A percentile compares a stretch with the other conserved stretches of the same genome.
These are phyloP conservation scores for Timema cristinae DNA, from an alignment of 2,888 invertebrate genomes.

Conservation along the genomic window DNA sequence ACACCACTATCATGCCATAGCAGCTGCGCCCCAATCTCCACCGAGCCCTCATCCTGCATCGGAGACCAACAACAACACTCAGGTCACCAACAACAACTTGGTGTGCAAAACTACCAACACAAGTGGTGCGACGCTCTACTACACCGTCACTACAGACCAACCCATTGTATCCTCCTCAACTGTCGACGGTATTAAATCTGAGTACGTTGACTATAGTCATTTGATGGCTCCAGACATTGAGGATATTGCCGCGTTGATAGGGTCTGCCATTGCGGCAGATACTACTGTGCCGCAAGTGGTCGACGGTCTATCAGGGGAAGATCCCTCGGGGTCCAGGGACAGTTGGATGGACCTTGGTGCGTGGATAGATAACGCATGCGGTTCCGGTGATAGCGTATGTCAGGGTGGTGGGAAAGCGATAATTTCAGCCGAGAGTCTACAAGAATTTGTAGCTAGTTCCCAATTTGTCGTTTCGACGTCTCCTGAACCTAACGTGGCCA, in stretches of 20 bases:
- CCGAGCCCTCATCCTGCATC: constrained; percentile 43
- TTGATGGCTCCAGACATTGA: constrained; percentile 52
- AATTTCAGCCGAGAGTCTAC: constrained; percentile 56
- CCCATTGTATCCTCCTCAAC: constrained; percentile 49
- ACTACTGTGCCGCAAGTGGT: constrained; percentile 68
- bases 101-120: constrained; percentile 26
- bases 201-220: constrained; percentile 38
- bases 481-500: constrained; percentile 40
- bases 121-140: constrained; percentile 45
- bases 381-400: constrained; percentile 52
- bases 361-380: constrained; percentile 78
- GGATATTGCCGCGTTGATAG: constrained; percentile 84
- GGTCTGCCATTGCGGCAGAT: constrained; percentile 84
- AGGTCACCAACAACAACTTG: constrained; percentile 44
- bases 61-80: constrained; percentile 36
- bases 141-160: constrained; percentile 39
- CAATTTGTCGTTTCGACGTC: constrained; percentile 34
- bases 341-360: constrained; percentile 87
- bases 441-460: constrained; percentile 45
- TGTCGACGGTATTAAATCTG: constrained; percentile 41
- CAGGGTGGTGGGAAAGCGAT: constrained; percentile 60
- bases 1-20: constrained; percentile 82
- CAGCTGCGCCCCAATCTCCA: constrained; percentile 44
- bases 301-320: constrained; percentile 58
- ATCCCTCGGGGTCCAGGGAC: constrained; percentile 63